Base-by-base conservation (phyloP, 1,140 invertebrate genomes). In the Pseudomyrmex pallidus region DNA sequence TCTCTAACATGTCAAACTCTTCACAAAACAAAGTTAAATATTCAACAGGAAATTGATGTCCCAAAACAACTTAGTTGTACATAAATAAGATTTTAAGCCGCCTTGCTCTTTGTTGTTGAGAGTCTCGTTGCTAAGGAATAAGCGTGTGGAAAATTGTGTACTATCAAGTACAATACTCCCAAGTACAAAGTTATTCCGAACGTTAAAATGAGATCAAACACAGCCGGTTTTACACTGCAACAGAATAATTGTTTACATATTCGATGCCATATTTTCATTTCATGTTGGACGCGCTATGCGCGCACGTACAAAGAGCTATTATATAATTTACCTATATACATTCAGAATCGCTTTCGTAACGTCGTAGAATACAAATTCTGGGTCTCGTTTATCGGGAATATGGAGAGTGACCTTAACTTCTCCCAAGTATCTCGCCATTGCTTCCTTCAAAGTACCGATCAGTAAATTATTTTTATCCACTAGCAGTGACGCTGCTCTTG, bases 161-260 rank as follows among this genome's bases (percentile, higher is more conserved):
- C 96, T 63, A 96, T 95, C 62, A 98, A 95, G 93, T 99, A 99
- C 12, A 99, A 95, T 8, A 96, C 84, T 50, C 95, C 95, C 63
- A 99, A 95, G 93, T 99, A 99, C 9, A 96, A 94, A 54, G 96
- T 95, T 91, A 99, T 99, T 48, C 96, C 96, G 78, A 98, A 91
- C 9, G 98, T 99, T 2, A 99, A 95, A 86, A 99, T 97, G 56
- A 99, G 96, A 95, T 99, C 99, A 95, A 99, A 99, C 62, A 99
- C 96, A 35, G 99, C 98, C 86, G 99, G 99, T 92, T 99, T 99
- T 5, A 99, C 98, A 94, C 98, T 98, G 94, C 84, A 96, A 96
- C 72, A 90, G 90, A 93, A 94, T 83, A 90, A 89, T 73, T 67
- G 86, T 54, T 9, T 4, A 35, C 13, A 10, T 13, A 68, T 17